Percentiles rank a stretch among this genome's conserved stretches.
phyloP scores from a whole-genome alignment of 1,140 invertebrate genomes.

The Bombus confusus region DNA sequence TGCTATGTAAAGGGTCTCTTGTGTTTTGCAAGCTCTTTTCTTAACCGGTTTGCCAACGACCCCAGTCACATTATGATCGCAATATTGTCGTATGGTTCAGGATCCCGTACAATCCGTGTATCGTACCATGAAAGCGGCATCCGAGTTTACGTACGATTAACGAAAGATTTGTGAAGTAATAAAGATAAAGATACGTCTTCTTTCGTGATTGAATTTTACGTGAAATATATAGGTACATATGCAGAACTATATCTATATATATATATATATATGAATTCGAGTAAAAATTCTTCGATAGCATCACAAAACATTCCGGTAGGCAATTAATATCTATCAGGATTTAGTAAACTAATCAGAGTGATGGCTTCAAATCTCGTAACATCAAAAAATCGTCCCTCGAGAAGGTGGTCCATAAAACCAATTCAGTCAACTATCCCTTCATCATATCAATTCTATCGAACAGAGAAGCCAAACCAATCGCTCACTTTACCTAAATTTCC shows the following conservation, averaged over 20 bases:
- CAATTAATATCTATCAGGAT: not conserved
- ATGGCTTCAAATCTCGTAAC: not conserved
- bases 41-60: slow-evolving; percentile 36
- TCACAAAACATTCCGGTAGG: not conserved
- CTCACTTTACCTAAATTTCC: too few relatives aligned
- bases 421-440: not conserved
- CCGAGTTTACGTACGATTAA: not conserved
- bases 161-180: not conserved
- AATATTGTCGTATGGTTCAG: slow-evolving; percentile 2
- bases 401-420: not conserved
- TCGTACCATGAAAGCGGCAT: not conserved
- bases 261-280: not conserved
- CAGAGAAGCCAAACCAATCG: not conserved
- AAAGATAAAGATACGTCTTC: not conserved
- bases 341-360: not conserved
- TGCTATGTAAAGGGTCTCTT: not conserved
- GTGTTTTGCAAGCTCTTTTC: slow-evolving; percentile 25
- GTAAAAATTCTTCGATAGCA: not conserved
- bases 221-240: not conserved
- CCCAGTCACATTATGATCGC: slow-evolving; percentile 15
- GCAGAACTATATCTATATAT: not conserved
- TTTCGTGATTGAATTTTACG: not conserved
- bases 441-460: not conserved
- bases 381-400: not conserved
- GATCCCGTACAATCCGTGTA: not conserved